These are phyloP conservation scores for Osmerus mordax DNA, from an alignment of 2,113 vertebrate species.

Conservation along the genomic window DNA sequence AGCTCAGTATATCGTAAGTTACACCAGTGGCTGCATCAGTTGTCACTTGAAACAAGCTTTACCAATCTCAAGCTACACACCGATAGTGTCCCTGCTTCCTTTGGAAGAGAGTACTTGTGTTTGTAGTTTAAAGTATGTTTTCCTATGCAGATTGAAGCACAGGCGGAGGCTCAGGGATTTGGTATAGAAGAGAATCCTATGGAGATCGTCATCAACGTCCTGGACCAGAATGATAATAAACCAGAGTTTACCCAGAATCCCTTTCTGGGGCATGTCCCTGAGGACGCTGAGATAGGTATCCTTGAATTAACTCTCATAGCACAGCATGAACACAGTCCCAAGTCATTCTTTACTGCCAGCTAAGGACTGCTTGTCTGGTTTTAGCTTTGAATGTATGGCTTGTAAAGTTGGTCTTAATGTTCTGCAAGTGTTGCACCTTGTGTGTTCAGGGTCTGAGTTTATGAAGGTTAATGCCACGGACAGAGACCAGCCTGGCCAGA, in stretches of 20 bases:
- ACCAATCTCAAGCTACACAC: not conserved
- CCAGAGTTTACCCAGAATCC: slow-evolving; percentile 25
- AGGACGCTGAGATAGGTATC: slow-evolving; percentile 21
- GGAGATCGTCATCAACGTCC: slow-evolving; percentile 21
- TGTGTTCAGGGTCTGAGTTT: not conserved
- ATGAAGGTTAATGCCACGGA: slow-evolving; percentile 17
- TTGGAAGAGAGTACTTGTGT: too few relatives aligned
- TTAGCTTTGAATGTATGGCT: not conserved
- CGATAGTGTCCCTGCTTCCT: too few relatives aligned
- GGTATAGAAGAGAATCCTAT: slow-evolving; percentile 13
- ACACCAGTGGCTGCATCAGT: not conserved
- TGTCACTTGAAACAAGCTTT: not conserved
- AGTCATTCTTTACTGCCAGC: not conserved
- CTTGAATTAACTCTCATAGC: not conserved
- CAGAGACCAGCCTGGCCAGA: not conserved
- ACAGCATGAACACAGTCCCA: not conserved
- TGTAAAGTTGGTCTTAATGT: not conserved
- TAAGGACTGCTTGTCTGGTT: not conserved
- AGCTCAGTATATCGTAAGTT: not conserved
- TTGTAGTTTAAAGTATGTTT: not conserved
- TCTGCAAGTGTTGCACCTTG: not conserved
- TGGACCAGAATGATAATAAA: slow-evolving; percentile 35
- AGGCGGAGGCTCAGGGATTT: not conserved
- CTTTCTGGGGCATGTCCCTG: slow-evolving; percentile 21
- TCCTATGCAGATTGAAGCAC: slow-evolving; percentile 11